These are phyloP conservation scores for Tiphia femorata DNA, from an alignment of 2,888 invertebrate genomes.

Conservation along the genomic window DNA sequence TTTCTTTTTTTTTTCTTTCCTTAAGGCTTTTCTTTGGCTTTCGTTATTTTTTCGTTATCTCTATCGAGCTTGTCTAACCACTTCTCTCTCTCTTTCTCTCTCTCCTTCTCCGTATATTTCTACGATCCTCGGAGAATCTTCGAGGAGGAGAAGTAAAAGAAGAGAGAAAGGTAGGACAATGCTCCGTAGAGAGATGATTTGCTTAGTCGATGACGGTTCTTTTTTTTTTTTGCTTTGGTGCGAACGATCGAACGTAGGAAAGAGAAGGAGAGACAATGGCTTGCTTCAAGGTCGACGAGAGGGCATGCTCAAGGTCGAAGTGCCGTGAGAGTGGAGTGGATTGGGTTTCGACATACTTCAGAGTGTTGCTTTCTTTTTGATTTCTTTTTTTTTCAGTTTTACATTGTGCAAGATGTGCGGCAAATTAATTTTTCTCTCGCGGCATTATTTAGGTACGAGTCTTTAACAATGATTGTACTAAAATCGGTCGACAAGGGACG, in stretches of 20 bases:
- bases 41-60: neutral
- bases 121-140: neutral
- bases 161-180: no score
- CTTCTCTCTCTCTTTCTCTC: neutral
- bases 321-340: conserved; percentile 14
- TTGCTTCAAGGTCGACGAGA: neutral
- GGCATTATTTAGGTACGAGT: no score
- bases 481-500: no score
- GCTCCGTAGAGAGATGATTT: no score
- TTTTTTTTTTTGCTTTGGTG: neutral
- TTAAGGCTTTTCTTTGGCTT: no score
- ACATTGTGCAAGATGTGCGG: no score
- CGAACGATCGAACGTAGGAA: neutral
- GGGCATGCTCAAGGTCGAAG: conserved; percentile 8
- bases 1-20: conserved; percentile 1
- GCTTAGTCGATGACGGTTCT: no score
- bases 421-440: no score
- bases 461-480: no score
- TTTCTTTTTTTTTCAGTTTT: no score
- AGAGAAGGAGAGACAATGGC: neutral
- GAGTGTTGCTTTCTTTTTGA: no score
- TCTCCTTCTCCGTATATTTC: neutral
- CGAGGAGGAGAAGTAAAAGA: no score
- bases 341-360: conserved; percentile 36
- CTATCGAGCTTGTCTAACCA: conserved; percentile 1